Evolutionary conservation across 1,140 invertebrate genomes (phyloP), one percentile per base, ranked within the genome.

Genomic region (Vollenhovia emeryi): DNA sequence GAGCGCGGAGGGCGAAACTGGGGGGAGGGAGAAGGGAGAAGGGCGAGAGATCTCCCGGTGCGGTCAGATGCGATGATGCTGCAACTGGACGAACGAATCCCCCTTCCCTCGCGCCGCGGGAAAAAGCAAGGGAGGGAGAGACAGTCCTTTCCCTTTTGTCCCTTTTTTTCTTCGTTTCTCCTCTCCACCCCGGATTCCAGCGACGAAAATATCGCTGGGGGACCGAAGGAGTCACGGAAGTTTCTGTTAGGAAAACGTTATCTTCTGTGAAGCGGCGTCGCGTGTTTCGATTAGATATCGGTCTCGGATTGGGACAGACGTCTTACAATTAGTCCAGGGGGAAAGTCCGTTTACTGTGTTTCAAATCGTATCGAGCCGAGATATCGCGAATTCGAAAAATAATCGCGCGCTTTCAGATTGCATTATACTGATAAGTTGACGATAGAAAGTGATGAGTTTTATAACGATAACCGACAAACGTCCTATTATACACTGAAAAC

Each of bases 21-120:
- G 2, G 3, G n/a, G 30, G 40, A 62, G 59, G 68, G 18, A 21
- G 27, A 45, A 7, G 33, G 6, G n/a, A n/a, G n/a, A n/a, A n/a
- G n/a, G 48, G 27, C 36, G n/a, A 73, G 68, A 83, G 68, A 45
- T 24, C 60, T 69, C 69, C 57, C 80, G 18, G 55, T 62, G 33
- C 21, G 45, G 78, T 85, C 62, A 83, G 24, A 52, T 18, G 69
- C 45, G 66, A 82, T 71, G 62, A 62, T 64, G 71, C 33, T 57
- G 55, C 52, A 73, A 55, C 64, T 40, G 68, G 80, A 75, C 69
- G 55, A 71, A 74, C 8, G 45, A 57, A 36, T 36, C 30, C 13
- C 24, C 15, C 45, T 27, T 18, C 30, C 68, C 11, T 6, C 6
- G 11, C 3, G 30, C 0, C n/a, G 27, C 7, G 6, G n/a, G n/a